Conservation (phyloP, 2,888 invertebrate genomes). For the Diachrysia chrysitis region DNA sequence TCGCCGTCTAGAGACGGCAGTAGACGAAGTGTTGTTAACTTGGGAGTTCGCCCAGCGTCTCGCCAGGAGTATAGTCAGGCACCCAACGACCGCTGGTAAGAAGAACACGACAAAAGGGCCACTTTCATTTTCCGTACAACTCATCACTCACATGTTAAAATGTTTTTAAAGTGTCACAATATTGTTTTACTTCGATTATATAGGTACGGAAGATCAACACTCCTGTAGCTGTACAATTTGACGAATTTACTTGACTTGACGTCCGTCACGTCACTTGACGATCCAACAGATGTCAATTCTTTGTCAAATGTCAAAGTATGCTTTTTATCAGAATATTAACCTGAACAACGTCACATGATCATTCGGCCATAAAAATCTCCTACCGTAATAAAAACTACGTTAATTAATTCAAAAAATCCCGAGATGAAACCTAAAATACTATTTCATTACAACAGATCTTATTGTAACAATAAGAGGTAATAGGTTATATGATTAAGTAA, state of each 20-base stretch:
- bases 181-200: slow-evolving; percentile 71
- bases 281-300: too few species aligned
- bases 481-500: background rate
- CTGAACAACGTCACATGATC: background rate
- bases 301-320: slow-evolving; percentile 38
- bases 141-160: slow-evolving; percentile 89
- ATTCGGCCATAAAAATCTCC: slow-evolving; percentile 23
- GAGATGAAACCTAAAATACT: background rate
- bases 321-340: background rate
- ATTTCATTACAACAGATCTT: background rate
- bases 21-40: slow-evolving; percentile 83
- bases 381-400: background rate
- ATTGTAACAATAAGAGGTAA: background rate
- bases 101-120: slow-evolving; percentile 89
- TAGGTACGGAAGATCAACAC: background rate
- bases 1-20: slow-evolving; percentile 85
- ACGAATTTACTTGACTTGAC: too few species aligned
- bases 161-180: slow-evolving; percentile 77
- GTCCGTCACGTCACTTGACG: too few species aligned
- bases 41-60: slow-evolving; percentile 86
- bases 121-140: slow-evolving; percentile 89
- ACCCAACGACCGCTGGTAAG: slow-evolving; percentile 87
- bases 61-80: slow-evolving; percentile 86
- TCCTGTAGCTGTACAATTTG: background rate
- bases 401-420: too few species aligned